phyloP scores from a whole-genome alignment of 2,797 vertebrate species.

The Coracias cyanogaster region DNA sequence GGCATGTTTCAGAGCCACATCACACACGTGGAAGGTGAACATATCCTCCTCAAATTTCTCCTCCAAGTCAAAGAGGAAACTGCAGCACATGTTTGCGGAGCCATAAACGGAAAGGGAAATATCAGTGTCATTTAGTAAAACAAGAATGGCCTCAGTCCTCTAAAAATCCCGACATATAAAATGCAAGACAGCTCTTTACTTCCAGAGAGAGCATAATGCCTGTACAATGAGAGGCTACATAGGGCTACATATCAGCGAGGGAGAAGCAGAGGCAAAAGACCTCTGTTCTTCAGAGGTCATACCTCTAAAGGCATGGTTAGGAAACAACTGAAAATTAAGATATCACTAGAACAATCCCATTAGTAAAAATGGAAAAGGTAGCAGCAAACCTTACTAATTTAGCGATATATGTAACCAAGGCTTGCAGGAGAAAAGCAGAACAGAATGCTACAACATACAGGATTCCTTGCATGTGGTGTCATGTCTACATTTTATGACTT shows the following conservation, averaged over 20 bases:
- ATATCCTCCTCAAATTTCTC: slow-evolving; percentile 91
- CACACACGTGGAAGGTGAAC: slow-evolving; percentile 91
- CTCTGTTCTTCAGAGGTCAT: background rate
- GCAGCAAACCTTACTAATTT: background rate
- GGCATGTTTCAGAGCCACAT: slow-evolving; percentile 89
- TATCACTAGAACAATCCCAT: background rate
- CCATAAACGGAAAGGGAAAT: background rate
- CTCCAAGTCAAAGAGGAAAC: slow-evolving; percentile 93
- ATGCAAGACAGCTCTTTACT: background rate
- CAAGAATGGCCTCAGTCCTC: background rate
- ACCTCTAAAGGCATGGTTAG: background rate
- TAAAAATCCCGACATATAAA: background rate
- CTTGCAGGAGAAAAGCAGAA: background rate
- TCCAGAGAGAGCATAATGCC: background rate
- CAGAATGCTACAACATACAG: background rate
- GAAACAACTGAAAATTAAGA: background rate
- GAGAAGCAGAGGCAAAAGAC: background rate
- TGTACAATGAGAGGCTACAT: background rate
- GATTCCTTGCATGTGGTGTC: slow-evolving; percentile 24
- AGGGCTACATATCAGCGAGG: background rate
- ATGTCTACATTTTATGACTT: slow-evolving; percentile 25
- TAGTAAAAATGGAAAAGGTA: background rate
- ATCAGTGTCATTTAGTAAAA: background rate
- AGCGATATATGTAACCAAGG: background rate
- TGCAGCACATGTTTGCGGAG: slow-evolving; percentile 39